Conservation (phyloP, 1,140 invertebrate species). For the Ceratina japonica region DNA sequence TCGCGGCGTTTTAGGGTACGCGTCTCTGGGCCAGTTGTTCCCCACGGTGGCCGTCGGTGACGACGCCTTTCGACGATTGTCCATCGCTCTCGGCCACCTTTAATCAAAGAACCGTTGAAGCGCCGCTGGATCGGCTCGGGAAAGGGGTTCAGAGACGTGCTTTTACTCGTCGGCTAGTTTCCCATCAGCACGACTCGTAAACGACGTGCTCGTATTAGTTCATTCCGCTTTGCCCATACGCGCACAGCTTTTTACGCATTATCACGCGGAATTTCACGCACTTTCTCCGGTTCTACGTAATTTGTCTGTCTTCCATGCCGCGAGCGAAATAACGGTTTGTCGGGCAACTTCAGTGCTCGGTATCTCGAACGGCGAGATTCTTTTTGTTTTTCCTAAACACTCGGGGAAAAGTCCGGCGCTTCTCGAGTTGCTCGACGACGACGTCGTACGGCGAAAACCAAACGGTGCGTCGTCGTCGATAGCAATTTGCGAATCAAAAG, state of each 20-base stretch:
- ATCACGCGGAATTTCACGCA: slow-evolving; percentile 29
- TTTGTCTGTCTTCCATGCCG: slow-evolving; percentile 2
- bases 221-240: background rate
- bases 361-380: too few species aligned
- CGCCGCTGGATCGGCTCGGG: too few species aligned
- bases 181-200: background rate
- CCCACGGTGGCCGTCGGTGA: background rate
- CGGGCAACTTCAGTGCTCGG: slow-evolving; percentile 26
- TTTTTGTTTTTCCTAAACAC: too few species aligned
- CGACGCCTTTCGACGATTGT: slow-evolving; percentile 2
- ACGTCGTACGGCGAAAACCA: too few species aligned
- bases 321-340: background rate
- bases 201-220: slow-evolving; percentile 6
- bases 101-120: background rate
- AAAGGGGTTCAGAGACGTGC: slow-evolving; percentile 1
- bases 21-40: slow-evolving; percentile 1
- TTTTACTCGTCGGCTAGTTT: slow-evolving; percentile 20
- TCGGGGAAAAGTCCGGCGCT: too few species aligned
- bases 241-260: slow-evolving; percentile 14
- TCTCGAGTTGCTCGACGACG: too few species aligned
- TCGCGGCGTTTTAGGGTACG: background rate
- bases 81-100: background rate
- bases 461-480: too few species aligned
- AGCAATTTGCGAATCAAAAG: too few species aligned
- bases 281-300: background rate